Evolutionary conservation across 2,113 vertebrate genomes (phyloP).

Genomic region (Carassius auratus): DNA sequence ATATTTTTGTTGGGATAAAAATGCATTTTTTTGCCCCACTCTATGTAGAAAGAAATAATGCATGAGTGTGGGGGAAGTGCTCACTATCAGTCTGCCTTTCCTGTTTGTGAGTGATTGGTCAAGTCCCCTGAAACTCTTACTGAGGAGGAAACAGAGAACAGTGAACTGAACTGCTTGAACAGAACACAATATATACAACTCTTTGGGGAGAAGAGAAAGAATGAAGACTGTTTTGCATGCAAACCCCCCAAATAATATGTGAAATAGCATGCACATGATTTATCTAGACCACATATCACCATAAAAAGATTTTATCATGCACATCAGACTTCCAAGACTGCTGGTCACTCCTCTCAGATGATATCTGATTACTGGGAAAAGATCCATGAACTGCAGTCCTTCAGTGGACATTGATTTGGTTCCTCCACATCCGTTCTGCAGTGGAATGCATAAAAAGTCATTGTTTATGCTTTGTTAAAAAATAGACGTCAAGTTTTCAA

Average conservation of each 20-base stretch:
- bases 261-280: background rate
- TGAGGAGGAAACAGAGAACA: slow-evolving; percentile 3
- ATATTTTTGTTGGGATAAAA: no score
- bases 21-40: background rate
- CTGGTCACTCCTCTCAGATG: no score
- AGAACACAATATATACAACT: background rate
- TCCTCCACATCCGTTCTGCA: background rate
- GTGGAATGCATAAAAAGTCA: background rate
- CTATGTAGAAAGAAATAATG: background rate
- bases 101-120: slow-evolving; percentile 38
- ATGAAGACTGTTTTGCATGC: background rate
- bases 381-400: background rate
- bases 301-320: background rate
- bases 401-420: background rate
- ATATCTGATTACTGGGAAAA: background rate
- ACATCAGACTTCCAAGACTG: background rate
- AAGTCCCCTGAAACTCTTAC: slow-evolving; percentile 4
- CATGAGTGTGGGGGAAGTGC: slow-evolving; percentile 30
- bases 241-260: background rate
- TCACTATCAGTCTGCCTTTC: slow-evolving; percentile 36
- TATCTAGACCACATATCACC: background rate
- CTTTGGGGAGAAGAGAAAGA: slow-evolving; percentile 1
- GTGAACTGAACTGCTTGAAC: background rate
- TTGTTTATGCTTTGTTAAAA: slow-evolving; percentile 14
- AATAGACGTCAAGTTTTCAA: background rate